Base-by-base conservation (phyloP, 2,113 vertebrate species). In the Serinus canaria region DNA sequence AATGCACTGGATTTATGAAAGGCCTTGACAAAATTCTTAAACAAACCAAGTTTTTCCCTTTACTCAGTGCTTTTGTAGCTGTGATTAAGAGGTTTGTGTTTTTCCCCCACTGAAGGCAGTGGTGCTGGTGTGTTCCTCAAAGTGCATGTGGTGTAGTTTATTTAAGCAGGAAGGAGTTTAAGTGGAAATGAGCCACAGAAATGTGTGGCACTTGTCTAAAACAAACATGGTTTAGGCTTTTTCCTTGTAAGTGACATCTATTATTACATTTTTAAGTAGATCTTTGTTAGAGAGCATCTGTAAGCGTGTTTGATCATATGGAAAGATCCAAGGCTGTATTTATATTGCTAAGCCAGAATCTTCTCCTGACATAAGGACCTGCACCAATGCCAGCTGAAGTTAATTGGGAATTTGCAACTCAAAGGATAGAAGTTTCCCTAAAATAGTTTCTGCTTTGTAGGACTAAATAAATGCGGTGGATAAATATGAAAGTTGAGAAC, bases 131-230 rank as follows among this genome's bases (percentile, higher is more conserved):
- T 53, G 83, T 62, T 95, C 79, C 84, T 90, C 41, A 9, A 77
- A 83, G 43, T 59, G 53, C 87, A 88, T 91, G 81, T 63, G 66
- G 87, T 91, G 53, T 82, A 84, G 66, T 72, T 89, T 91, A 85
- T 94, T 95, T 97, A 70, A 88, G 73, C 68, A 92, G 90, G 90
- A 95, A 77, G 75, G 67, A 93, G 58, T 83, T 95, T 94, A 93
- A 96, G 89, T 83, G 92, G 81, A 97, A 92, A 78, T 82, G 67
- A 94, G 64, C 92, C 74, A 72, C 91, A 91, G 84, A 80, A 86
- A 95, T 74, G 62, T 81, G 60, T 80, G 73, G 85, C 91, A 85
- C 92, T 97, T 96, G 92, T 91, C 84, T 95, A 96, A 97, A 96
- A 82, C 91, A 97, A 96, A 96, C 70, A 93, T 60, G 69, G 53